Percentiles rank a stretch among this genome's conserved stretches.
Conservation (phyloP, 2,797 vertebrate species). For the Acanthiza pusilla region DNA sequence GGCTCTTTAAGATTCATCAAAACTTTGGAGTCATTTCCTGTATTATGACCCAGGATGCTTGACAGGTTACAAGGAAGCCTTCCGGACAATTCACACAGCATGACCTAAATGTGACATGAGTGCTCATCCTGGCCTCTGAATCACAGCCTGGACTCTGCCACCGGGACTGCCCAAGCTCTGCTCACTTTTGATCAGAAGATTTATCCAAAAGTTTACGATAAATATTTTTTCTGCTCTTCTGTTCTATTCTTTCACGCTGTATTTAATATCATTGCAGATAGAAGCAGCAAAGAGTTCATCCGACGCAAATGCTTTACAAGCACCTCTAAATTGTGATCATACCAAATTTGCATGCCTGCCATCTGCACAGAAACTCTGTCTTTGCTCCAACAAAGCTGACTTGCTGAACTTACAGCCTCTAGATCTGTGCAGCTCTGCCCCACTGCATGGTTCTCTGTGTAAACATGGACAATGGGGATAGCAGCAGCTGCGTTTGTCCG, state of each 20-base stretch:
- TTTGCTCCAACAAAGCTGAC: constrained; percentile 18
- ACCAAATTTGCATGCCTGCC: constrained; percentile 45
- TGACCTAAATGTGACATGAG: neutral
- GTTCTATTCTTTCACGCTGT: neutral
- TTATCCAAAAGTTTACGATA: neutral
- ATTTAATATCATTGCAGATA: neutral
- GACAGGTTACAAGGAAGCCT: neutral
- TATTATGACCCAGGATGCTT: neutral
- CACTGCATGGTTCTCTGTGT: neutral
- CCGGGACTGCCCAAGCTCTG: neutral
- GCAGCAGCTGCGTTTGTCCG: neutral
- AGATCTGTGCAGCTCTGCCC: neutral
- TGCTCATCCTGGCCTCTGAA: neutral
- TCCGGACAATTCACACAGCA: neutral
- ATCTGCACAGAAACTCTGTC: constrained; percentile 22
- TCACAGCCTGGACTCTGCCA: neutral
- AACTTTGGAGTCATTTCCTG: neutral
- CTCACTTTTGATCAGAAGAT: neutral
- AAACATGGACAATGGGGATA: neutral
- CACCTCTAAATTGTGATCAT: constrained; percentile 33
- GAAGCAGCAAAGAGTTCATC: neutral
- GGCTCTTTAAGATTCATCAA: neutral
- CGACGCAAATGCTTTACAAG: neutral
- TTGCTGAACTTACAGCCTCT: neutral
- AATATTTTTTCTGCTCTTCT: neutral